Percentiles rank a stretch among this genome's conserved stretches.
Conservation (phyloP, 2,113 vertebrate species). For the Cervus canadensis region DNA sequence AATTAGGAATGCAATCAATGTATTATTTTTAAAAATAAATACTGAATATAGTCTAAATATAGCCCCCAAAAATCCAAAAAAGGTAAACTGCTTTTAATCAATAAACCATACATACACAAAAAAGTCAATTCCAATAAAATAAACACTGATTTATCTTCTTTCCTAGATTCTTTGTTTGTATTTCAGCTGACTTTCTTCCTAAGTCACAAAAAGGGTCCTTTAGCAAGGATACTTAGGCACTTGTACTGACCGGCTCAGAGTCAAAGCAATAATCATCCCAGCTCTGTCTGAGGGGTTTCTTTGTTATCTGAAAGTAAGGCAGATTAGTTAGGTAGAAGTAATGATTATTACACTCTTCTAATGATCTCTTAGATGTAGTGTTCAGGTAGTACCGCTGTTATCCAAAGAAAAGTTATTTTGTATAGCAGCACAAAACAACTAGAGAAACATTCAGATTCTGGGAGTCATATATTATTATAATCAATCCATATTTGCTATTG, state of each 20-base stretch:
- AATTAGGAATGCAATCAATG: background rate
- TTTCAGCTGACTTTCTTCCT: slow-evolving; percentile 38
- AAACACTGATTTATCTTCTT: slow-evolving; percentile 15
- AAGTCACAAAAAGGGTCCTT: slow-evolving; percentile 51
- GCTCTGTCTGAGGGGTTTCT: slow-evolving; percentile 90
- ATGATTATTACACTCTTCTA: slow-evolving; percentile 53
- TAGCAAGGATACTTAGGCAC: slow-evolving; percentile 57
- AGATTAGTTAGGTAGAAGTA: slow-evolving; percentile 84
- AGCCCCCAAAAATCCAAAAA: background rate
- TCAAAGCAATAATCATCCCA: slow-evolving; percentile 97
- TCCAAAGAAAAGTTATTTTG: slow-evolving; percentile 18
- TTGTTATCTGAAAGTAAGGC: slow-evolving; percentile 97
- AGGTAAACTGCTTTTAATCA: background rate
- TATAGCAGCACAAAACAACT: slow-evolving; percentile 3
- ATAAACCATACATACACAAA: background rate
- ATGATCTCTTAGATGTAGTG: slow-evolving; percentile 20
- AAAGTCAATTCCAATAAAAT: background rate
- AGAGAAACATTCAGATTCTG: background rate
- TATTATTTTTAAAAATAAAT: slow-evolving; percentile 35
- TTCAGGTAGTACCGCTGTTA: background rate
- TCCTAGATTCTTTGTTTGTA: slow-evolving; percentile 17
- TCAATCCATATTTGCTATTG: background rate
- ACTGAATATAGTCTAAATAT: slow-evolving; percentile 6
- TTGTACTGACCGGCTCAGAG: slow-evolving; percentile 96
- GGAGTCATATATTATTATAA: background rate